Conservation (phyloP, 2,113 vertebrate species). For the Benitochromis conjunctus region DNA sequence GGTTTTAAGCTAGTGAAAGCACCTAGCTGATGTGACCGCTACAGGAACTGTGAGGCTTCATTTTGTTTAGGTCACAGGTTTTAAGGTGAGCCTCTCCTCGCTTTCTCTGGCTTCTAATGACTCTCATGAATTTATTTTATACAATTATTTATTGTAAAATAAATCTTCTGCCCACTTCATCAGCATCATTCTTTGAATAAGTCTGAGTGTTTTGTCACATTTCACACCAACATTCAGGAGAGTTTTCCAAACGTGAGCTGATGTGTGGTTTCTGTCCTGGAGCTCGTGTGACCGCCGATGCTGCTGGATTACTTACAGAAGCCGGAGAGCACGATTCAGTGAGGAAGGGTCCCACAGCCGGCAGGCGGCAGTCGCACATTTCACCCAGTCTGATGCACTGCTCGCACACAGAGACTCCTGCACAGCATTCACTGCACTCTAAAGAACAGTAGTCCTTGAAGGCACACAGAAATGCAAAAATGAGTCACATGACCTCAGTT, state of each 20-base stretch:
- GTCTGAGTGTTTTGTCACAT: background rate
- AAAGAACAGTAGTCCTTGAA: conserved; percentile 74
- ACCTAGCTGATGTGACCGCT: background rate
- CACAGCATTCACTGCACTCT: conserved; percentile 72
- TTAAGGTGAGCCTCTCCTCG: background rate
- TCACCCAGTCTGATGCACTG: conserved; percentile 76
- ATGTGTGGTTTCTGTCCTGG: background rate
- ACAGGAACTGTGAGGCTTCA: background rate
- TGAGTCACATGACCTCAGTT: background rate
- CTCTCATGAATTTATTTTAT: background rate
- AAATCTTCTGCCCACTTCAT: background rate
- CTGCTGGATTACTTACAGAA: conserved; percentile 46
- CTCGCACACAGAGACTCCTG: conserved; percentile 64
- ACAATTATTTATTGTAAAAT: background rate
- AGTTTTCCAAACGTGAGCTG: background rate
- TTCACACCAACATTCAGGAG: background rate
- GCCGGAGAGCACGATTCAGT: conserved; percentile 58
- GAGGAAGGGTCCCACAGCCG: conserved; percentile 60
- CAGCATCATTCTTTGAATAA: background rate
- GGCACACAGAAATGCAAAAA: background rate
- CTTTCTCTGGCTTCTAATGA: background rate
- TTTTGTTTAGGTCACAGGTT: background rate
- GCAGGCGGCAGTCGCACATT: conserved; percentile 75
- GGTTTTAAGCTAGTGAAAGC: background rate
- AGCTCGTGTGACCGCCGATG: background rate